These are phyloP conservation scores for Echiichthys vipera DNA, from an alignment of 2,797 vertebrate genomes.

Conservation along the genomic window DNA sequence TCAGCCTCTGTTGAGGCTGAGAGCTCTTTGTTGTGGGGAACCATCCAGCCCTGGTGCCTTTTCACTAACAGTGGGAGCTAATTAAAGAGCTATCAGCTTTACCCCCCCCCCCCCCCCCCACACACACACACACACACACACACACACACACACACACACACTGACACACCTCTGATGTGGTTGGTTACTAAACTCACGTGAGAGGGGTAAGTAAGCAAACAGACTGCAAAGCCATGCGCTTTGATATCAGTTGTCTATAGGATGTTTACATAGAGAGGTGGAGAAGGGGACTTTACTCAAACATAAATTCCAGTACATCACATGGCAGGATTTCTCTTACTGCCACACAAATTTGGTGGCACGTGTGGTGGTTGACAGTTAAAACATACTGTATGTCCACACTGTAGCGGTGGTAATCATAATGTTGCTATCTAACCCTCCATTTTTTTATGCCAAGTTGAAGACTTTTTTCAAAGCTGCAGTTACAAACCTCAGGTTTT, in stretches of 20 bases:
- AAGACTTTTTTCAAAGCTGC: background rate
- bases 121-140: no score
- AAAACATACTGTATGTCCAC: background rate
- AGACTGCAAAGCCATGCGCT: background rate
- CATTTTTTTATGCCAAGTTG: background rate
- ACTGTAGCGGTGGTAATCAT: background rate
- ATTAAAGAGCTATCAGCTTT: slow-evolving; percentile 69
- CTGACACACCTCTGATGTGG: slow-evolving; percentile 30
- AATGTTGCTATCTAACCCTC: background rate
- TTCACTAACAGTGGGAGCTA: slow-evolving; percentile 57
- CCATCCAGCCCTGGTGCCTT: slow-evolving; percentile 68
- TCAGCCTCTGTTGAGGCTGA: slow-evolving; percentile 64
- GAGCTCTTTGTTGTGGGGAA: slow-evolving; percentile 78
- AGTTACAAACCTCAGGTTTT: background rate
- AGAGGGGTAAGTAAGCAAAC: slow-evolving; percentile 29
- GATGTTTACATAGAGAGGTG: slow-evolving; percentile 20
- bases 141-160: no score
- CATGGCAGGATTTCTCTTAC: background rate
- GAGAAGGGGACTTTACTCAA: slow-evolving; percentile 7
- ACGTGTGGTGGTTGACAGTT: background rate
- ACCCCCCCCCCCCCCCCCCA: background rate
- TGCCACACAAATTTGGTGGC: background rate
- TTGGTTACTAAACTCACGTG: slow-evolving; percentile 26
- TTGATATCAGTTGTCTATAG: slow-evolving; percentile 23
- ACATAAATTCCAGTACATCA: background rate